Conservation (phyloP, 2,888 invertebrate species). For the Hypomecis punctinalis region DNA sequence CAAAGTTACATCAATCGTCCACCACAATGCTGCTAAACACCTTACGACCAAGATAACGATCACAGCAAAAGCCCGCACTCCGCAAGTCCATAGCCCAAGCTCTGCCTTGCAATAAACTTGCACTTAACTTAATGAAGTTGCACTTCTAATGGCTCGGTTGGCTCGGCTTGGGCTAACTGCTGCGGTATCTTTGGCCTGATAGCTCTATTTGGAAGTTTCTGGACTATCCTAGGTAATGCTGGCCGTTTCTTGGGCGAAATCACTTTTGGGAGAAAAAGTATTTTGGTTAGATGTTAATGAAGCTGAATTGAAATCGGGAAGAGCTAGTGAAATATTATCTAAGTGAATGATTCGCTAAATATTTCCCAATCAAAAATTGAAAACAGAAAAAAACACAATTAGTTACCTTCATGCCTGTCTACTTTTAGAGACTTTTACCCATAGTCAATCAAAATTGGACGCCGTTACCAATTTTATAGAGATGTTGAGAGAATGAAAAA, state of each 20-base stretch:
- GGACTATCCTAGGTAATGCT: not conserved
- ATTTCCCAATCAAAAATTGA: too few relatives aligned
- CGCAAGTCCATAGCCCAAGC: constrained; percentile 4
- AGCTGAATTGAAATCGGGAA: too few relatives aligned
- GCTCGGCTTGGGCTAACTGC: constrained; percentile 22
- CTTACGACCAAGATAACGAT: constrained; percentile 9
- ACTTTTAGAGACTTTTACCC: too few relatives aligned
- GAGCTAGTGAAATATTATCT: too few relatives aligned
- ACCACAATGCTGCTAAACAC: not conserved
- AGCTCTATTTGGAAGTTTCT: constrained; percentile 3
- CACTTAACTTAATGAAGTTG: constrained; percentile 21
- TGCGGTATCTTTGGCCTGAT: constrained; percentile 19
- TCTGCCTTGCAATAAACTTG: constrained; percentile 22
- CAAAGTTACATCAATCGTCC: too few relatives aligned
- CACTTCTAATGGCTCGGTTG: constrained; percentile 14
- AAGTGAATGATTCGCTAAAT: too few relatives aligned
- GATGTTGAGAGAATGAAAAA: too few relatives aligned
- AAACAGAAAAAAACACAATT: too few relatives aligned
- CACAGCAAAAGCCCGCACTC: constrained; percentile 6
- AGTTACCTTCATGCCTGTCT: too few relatives aligned
- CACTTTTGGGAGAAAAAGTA: not conserved
- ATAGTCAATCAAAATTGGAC: too few relatives aligned
- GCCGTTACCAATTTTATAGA: too few relatives aligned
- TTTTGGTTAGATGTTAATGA: too few relatives aligned
- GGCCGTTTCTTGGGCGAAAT: not conserved